phyloP scores from a whole-genome alignment of 2,888 invertebrate species.

The Heteropelma amictum region DNA sequence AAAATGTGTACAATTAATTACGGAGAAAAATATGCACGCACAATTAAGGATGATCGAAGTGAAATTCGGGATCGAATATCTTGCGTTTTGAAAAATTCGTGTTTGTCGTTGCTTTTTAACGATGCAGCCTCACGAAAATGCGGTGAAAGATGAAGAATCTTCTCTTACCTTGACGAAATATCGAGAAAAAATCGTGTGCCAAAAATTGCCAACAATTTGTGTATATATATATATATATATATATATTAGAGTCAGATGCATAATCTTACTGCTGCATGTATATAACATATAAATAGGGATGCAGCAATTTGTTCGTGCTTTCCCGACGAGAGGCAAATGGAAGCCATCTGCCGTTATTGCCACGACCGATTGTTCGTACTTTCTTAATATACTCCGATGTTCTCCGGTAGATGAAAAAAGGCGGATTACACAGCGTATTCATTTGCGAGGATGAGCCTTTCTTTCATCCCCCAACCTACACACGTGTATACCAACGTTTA shows the following conservation, averaged over 20 bases:
- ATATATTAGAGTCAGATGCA: neutral
- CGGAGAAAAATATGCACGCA: too few species aligned
- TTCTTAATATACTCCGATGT: conserved; percentile 8
- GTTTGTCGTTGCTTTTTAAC: too few species aligned
- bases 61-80: too few species aligned
- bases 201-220: too few species aligned
- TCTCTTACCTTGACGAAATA: neutral
- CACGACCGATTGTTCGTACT: neutral
- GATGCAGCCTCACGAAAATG: too few species aligned
- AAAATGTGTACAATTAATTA: too few species aligned
- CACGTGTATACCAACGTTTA: neutral
- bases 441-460: neutral
- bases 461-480: too few species aligned
- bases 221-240: neutral
- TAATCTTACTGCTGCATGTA: conserved; percentile 28
- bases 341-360: conserved; percentile 37
- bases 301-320: conserved; percentile 14
- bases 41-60: too few species aligned
- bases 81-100: too few species aligned
- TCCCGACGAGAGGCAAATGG: conserved; percentile 15
- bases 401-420: neutral
- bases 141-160: neutral
- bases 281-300: too few species aligned
- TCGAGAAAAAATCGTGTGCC: too few species aligned
- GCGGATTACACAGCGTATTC: neutral